These are phyloP conservation scores for Lordiphosa andalusiaca DNA, from an alignment of 2,888 invertebrate species.

Conservation along the genomic window DNA sequence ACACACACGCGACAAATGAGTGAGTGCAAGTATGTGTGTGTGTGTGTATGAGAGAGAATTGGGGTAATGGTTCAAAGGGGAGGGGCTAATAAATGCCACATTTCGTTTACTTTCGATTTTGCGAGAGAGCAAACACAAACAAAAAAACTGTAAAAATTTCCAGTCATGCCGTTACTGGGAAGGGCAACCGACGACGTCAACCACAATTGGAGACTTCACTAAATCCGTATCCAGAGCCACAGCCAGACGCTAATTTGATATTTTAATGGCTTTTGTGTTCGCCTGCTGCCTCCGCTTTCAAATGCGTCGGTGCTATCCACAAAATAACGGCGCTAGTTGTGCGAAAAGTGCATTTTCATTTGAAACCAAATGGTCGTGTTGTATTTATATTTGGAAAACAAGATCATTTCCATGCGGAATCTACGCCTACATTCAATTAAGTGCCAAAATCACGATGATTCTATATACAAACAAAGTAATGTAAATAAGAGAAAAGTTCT, in stretches of 20 bases:
- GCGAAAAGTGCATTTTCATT: background rate
- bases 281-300: background rate
- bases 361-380: too few relatives aligned
- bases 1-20: conserved; percentile 1
- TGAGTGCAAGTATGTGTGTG: too few relatives aligned
- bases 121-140: conserved; percentile 11
- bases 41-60: too few relatives aligned
- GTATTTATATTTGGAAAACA: too few relatives aligned
- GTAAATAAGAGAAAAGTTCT: too few relatives aligned
- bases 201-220: conserved; percentile 32
- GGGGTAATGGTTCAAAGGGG: too few relatives aligned
- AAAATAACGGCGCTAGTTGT: conserved; percentile 32
- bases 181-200: conserved; percentile 36
- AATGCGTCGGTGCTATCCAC: conserved; percentile 22
- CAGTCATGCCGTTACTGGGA: conserved; percentile 10
- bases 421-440: too few relatives aligned
- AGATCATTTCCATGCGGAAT: too few relatives aligned
- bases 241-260: conserved; percentile 66
- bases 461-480: too few relatives aligned
- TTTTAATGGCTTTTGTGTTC: conserved; percentile 62
- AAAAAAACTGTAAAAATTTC: conserved; percentile 12
- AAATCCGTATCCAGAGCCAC: conserved; percentile 38
- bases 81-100: conserved; percentile 49
- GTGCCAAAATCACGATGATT: too few relatives aligned
- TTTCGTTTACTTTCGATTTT: conserved; percentile 51